Evolutionary conservation across 2,113 vertebrate species (phyloP), one percentile per base, ranked within the genome.

Genomic region (Nyctibius bracteatus): DNA sequence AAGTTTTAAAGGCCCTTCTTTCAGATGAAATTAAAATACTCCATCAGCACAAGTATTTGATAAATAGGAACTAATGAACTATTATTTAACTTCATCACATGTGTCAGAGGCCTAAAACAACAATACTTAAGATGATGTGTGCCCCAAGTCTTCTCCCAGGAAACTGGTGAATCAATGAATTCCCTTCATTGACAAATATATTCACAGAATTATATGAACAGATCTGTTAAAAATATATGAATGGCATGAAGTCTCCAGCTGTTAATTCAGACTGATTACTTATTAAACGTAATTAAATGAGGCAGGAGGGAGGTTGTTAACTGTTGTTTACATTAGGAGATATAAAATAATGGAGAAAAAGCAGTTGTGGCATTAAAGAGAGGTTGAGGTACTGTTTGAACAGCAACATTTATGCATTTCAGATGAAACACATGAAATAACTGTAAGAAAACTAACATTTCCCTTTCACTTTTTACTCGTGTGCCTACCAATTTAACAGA

Each of bases 241-340:
- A 67, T 16, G 30, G 58, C 79, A 86, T 68, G 63, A 94, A 67
- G n/a, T 16, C 57, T 79, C 86, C 83, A 78, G 81, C 65, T 90
- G 81, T 85, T 95, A 96, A 92, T 91, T 94, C 77, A 91, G 68
- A 95, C 25, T 92, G 89, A 94, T 92, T 89, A 80, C 62, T 74
- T 85, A 41, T 81, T 90, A 92, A 80, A 75, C 49, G 77, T 71
- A 91, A 93, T 88, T 92, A 93, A 94, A 75, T 79, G 81, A 92
- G 77, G 31, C 68, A 91, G 70, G 43, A 88, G 44, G 85, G 68
- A 86, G 12, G 20, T 43, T 78, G 16, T 62, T 90, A 94, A 79
- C 59, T 51, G 37, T 58, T 63, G 49, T 51, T 91, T 93, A 82
- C 41, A 79, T n/a, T 72, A 71, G 31, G 20, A 52, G 61, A 55